phyloP scores from a whole-genome alignment of 2,113 vertebrate species.

The Actenoides hombroni region DNA sequence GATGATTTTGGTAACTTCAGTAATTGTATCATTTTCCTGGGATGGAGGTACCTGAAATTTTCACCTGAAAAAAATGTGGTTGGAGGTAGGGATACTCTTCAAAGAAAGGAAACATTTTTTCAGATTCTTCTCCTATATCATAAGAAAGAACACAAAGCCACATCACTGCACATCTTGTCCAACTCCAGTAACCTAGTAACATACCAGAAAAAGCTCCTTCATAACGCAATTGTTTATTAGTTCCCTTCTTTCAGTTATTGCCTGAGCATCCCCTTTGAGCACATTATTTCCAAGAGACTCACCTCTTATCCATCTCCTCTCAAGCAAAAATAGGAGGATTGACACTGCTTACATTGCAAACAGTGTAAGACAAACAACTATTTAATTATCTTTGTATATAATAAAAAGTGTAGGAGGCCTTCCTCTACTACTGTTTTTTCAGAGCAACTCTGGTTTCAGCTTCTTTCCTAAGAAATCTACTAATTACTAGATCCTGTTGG shows the following conservation, averaged over 20 bases:
- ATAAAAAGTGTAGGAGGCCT: neutral
- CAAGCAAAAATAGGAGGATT: neutral
- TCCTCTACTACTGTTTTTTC: neutral
- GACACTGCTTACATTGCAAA: neutral
- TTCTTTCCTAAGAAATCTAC: neutral
- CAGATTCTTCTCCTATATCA: neutral
- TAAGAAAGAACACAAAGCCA: neutral
- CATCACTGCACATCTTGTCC: neutral
- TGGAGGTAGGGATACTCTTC: neutral
- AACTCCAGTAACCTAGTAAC: neutral
- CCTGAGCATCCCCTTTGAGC: neutral
- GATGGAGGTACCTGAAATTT: neutral
- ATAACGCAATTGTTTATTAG: neutral
- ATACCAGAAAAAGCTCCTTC: neutral
- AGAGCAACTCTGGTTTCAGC: neutral
- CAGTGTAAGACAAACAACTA: neutral
- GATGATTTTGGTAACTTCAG: neutral
- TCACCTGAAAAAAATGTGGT: neutral
- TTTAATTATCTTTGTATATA: neutral
- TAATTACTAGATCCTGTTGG: conserved; percentile 1
- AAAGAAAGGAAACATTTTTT: neutral
- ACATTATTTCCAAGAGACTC: neutral
- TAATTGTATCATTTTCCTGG: neutral
- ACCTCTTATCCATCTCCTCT: neutral
- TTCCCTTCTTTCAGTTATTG: neutral